Evolutionary conservation across 2,888 invertebrate species (phyloP).

Genomic region (Diaprepes abbreviatus): DNA sequence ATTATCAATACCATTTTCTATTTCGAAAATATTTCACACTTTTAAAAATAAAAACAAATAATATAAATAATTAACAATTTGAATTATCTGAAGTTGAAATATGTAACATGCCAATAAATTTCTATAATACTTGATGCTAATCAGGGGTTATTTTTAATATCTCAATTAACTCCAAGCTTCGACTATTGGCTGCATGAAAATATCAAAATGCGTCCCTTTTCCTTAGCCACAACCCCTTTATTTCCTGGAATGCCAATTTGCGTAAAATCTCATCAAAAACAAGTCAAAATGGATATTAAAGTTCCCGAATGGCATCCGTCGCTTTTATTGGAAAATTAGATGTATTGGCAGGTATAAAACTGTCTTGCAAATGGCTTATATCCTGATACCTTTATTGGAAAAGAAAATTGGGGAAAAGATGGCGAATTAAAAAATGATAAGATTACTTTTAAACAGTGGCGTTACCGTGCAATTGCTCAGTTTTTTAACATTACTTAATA

Average conservation of each 20-base stretch:
- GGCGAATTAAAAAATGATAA: not conserved
- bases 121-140: not conserved
- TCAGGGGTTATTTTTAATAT: not conserved
- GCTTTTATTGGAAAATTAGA: slow-evolving; percentile 53
- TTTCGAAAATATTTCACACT: too few species aligned
- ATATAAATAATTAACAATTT: too few species aligned
- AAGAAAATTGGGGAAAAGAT: slow-evolving; percentile 10
- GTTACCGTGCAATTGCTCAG: too few species aligned
- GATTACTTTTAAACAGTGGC: not conserved
- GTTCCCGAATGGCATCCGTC: slow-evolving; percentile 53
- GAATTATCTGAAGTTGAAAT: too few species aligned
- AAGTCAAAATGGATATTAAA: slow-evolving; percentile 52
- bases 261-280: slow-evolving; percentile 43
- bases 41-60: too few species aligned
- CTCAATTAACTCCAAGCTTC: not conserved
- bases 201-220: slow-evolving; percentile 10
- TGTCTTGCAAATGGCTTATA: slow-evolving; percentile 56
- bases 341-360: slow-evolving; percentile 56
- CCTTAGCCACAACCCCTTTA: slow-evolving; percentile 30
- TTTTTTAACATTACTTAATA: too few species aligned
- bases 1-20: too few species aligned
- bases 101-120: too few species aligned
- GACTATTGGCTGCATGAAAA: not conserved
- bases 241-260: slow-evolving; percentile 41
- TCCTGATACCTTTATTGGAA: slow-evolving; percentile 45